phyloP scores from a whole-genome alignment of 2,888 invertebrate genomes.

The Arge pagana region DNA sequence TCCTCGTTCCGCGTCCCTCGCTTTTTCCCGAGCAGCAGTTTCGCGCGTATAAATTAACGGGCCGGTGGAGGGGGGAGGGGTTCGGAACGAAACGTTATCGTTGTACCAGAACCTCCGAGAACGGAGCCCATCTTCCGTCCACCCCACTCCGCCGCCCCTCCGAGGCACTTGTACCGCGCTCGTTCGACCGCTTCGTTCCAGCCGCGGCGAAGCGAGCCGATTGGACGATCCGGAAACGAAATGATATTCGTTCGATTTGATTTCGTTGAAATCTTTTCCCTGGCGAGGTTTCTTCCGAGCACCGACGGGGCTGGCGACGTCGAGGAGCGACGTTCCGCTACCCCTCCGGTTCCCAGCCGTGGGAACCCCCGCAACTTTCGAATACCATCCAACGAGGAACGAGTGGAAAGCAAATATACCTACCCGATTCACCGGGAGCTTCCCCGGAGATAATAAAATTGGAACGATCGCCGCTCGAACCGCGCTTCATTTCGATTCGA shows the following conservation, averaged over 20 bases:
- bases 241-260: conserved; percentile 15
- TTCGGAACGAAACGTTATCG: too few relatives aligned
- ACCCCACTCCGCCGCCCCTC: too few relatives aligned
- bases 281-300: too few relatives aligned
- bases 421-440: background rate
- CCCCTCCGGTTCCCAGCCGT: too few relatives aligned
- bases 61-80: background rate
- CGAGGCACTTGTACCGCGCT: too few relatives aligned
- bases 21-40: background rate
- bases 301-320: too few relatives aligned
- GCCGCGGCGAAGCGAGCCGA: background rate
- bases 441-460: conserved; percentile 14
- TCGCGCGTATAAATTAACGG: background rate
- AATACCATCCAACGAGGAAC: conserved; percentile 21
- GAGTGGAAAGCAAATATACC: conserved; percentile 20
- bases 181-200: too few relatives aligned
- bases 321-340: background rate
- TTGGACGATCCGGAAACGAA: conserved; percentile 5
- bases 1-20: background rate
- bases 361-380: too few relatives aligned
- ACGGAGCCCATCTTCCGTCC: too few relatives aligned
- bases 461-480: conserved; percentile 15
- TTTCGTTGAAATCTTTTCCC: conserved; percentile 21
- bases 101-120: too few relatives aligned
- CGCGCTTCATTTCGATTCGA: background rate